A percentile compares a stretch with the other conserved stretches of the same genome.
phyloP scores from a whole-genome alignment of 1,140 invertebrate species.

The Drosophila sulfurigaster region DNA sequence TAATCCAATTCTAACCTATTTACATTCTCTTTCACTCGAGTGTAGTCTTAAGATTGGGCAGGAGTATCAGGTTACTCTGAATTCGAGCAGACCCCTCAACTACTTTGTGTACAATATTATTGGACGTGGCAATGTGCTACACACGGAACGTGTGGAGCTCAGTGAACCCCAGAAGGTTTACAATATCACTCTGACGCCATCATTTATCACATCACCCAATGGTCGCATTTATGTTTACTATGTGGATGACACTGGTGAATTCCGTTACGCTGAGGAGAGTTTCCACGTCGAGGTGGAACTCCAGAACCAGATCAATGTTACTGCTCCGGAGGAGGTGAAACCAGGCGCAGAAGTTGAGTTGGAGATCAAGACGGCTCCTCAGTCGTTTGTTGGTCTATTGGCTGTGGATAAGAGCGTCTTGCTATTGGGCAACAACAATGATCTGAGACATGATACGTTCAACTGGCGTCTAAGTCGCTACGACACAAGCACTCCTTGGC shows the following conservation, averaged over 20 bases:
- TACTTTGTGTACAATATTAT: conserved; percentile 93
- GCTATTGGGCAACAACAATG: conserved; percentile 86
- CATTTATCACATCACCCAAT: conserved; percentile 91
- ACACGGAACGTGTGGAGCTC: conserved; percentile 88
- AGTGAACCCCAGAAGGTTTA: conserved; percentile 65
- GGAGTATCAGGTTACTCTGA: conserved; percentile 91
- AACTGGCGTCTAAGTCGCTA: conserved; percentile 79
- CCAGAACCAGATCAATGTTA: conserved; percentile 87
- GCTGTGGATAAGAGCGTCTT: conserved; percentile 95
- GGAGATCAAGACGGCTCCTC: conserved; percentile 90
- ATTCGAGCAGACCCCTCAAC: conserved; percentile 91
- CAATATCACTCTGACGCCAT: conserved; percentile 88
- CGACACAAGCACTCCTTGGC: conserved; percentile 71
- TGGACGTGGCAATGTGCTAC: conserved; percentile 93
- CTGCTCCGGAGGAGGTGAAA: conserved; percentile 86
- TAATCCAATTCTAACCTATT: background rate
- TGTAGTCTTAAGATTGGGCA: conserved; percentile 88
- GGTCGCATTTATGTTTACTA: conserved; percentile 92
- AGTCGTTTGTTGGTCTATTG: conserved; percentile 93
- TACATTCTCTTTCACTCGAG: background rate
- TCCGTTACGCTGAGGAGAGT: conserved; percentile 92
- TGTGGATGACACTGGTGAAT: conserved; percentile 89
- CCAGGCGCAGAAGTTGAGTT: conserved; percentile 91
- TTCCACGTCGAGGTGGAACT: conserved; percentile 92
- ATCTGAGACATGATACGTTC: conserved; percentile 71